These are phyloP conservation scores for Blastobasis lacticolella DNA, from an alignment of 2,888 invertebrate species.

Conservation along the genomic window DNA sequence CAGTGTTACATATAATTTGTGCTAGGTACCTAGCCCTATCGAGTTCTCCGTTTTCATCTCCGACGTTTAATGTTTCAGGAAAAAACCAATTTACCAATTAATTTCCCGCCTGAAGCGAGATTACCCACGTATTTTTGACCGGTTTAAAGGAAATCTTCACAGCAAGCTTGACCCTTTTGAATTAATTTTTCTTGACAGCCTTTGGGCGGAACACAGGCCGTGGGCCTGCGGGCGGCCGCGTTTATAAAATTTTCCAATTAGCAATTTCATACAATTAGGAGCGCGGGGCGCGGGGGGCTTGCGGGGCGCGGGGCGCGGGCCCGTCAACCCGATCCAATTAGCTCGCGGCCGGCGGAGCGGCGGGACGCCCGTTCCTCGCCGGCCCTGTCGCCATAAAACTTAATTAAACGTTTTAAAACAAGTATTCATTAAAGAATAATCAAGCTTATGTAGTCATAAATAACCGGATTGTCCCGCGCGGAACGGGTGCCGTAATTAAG, in stretches of 20 bases:
- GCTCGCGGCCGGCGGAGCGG: conserved; percentile 70
- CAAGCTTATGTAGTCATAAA: conserved; percentile 76
- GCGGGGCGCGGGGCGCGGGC: conserved; percentile 40
- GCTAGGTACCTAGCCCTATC: neutral
- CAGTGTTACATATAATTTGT: neutral
- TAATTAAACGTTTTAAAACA: conserved; percentile 76
- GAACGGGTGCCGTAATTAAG: conserved; percentile 73
- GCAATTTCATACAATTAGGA: conserved; percentile 74
- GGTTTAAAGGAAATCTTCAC: conserved; percentile 2
- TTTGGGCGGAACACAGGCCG: conserved; percentile 30
- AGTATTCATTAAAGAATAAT: conserved; percentile 77
- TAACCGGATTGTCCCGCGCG: conserved; percentile 74
- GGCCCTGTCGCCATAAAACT: conserved; percentile 75
- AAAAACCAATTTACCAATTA: conserved; percentile 12
- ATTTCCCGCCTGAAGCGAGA: conserved; percentile 10
- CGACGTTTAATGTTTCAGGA: conserved; percentile 1
- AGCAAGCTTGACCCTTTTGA: conserved; percentile 31
- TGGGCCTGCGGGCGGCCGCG: conserved; percentile 63
- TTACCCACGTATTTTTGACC: neutral
- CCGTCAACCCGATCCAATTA: conserved; percentile 74
- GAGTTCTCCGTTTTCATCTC: neutral
- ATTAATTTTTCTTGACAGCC: conserved; percentile 37
- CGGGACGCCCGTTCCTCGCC: conserved; percentile 39
- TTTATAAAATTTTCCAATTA: conserved; percentile 75
- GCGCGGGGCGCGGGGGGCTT: conserved; percentile 39